Percentiles rank a stretch among this genome's conserved stretches.
These are phyloP conservation scores for Villa cingulata DNA, from an alignment of 2,888 invertebrate species.

Conservation along the genomic window DNA sequence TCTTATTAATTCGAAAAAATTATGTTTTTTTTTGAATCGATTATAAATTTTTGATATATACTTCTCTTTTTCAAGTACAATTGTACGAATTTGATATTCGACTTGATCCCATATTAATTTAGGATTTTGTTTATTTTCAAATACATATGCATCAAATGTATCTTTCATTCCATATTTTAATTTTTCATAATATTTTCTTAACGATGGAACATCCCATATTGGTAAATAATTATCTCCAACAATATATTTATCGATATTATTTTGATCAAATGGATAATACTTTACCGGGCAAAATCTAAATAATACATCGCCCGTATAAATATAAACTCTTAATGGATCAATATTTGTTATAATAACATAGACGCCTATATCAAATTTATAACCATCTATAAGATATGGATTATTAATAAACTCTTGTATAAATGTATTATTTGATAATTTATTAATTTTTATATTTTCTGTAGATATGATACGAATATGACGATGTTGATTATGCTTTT, in stretches of 20 bases:
- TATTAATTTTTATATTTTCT: conserved; percentile 52
- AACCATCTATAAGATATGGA: conserved; percentile 80
- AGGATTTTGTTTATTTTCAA: conserved; percentile 54
- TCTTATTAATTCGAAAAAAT: conserved; percentile 89
- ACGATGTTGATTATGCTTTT: conserved; percentile 85
- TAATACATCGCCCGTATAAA: conserved; percentile 77
- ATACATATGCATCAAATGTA: conserved; percentile 65
- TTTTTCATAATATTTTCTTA: conserved; percentile 53
- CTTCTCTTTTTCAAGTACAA: conserved; percentile 56
- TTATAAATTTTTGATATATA: conserved; percentile 48
- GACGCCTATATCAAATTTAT: conserved; percentile 94
- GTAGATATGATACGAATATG: conserved; percentile 64
- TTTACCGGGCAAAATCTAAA: conserved; percentile 80
- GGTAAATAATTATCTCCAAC: conserved; percentile 90
- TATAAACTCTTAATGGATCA: conserved; percentile 77
- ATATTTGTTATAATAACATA: conserved; percentile 85
- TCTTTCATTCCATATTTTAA: conserved; percentile 74
- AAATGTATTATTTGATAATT: conserved; percentile 51
- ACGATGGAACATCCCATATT: conserved; percentile 78
- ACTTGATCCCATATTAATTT: conserved; percentile 65
- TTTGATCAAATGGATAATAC: conserved; percentile 80
- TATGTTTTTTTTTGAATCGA: conserved; percentile 38
- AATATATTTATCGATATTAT: conserved; percentile 75
- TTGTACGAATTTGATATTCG: conserved; percentile 58
- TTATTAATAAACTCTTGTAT: conserved; percentile 82